These are phyloP conservation scores for Gila orcuttii DNA, from an alignment of 2,113 vertebrate genomes.

Conservation along the genomic window DNA sequence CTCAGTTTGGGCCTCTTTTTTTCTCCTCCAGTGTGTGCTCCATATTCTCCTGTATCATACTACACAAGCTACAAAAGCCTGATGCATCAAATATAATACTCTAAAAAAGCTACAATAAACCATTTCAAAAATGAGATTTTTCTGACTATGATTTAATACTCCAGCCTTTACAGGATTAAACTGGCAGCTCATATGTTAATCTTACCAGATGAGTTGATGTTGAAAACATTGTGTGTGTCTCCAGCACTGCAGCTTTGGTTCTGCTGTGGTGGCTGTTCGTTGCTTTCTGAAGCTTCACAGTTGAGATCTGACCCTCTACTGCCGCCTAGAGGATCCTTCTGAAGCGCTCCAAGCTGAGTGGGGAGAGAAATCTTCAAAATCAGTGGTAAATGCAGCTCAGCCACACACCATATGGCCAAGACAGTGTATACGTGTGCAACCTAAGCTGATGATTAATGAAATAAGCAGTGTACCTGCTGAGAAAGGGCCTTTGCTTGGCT, in stretches of 20 bases:
- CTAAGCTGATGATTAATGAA: not conserved
- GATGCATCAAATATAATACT: too few species aligned
- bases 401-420: not conserved
- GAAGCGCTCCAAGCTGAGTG: constrained; percentile 53
- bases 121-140: too few species aligned
- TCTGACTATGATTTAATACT: too few species aligned
- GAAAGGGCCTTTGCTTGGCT: constrained; percentile 60
- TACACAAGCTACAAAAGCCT: too few species aligned
- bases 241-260: constrained; percentile 31
- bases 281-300: constrained; percentile 39
- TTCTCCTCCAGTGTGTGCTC: too few species aligned
- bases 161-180: not conserved
- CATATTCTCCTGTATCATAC: too few species aligned
- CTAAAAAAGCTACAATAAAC: too few species aligned
- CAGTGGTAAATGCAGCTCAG: not conserved
- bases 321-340: constrained; percentile 40
- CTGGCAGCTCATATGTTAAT: not conserved
- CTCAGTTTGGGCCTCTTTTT: too few species aligned
- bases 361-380: not conserved
- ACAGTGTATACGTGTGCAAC: not conserved
- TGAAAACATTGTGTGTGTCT: constrained; percentile 17
- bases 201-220: constrained; percentile 43
- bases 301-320: constrained; percentile 33
- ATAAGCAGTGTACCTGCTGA: constrained; percentile 49
- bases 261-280: constrained; percentile 1